Base-by-base conservation (phyloP, 30 jellyfish, hydroid and myxozoan genomes). In the Nemopilema nomurai region DNA sequence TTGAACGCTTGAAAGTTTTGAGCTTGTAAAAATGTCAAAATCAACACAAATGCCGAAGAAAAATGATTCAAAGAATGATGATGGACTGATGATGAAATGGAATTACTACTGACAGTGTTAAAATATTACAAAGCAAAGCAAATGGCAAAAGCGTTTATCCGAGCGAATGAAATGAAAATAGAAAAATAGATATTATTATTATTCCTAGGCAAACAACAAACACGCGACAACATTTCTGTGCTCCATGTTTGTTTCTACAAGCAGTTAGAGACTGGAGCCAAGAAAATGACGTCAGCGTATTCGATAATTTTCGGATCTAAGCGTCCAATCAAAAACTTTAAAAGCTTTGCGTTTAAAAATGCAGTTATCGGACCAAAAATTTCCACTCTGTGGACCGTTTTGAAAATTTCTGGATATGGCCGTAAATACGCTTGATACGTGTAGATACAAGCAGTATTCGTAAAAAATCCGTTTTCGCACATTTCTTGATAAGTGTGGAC, bases 401-500 rank as follows among this genome's bases (percentile, higher is more conserved):
- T 41, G 13, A 41, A 41, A 41, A 41, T 41, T 41, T 41, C 57
- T 13, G 57, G 6, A 41, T 13, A 41, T 13, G 57, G 57, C 57
- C 57, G 57, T 41, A 49, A 67, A 67, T n/a, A 67, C 77, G 77
- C 77, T 16, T 33, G 49, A 67, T 67, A 26, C 22, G 77, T 67
- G 77, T 67, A 49, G 77, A 67, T 23, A 49, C 50, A 31, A 67
- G 77, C 50, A 1, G 77, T n/a, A 67, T n/a, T n/a, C 77, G 77
- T 28, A 26, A n/a, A 67, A 31, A 67, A 67, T 67, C 49, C 77
- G 77, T 67, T 67, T 26, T 67, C 77, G 24, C 28, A 67, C 20
- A 67, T 67, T n/a, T 67, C 77, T 49, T 33, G 22, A 67, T 20
- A 67, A 33, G 77, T 67, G 77, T 67, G 77, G 77, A 67, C 77